A percentile compares a stretch with the other conserved stretches of the same genome.
Evolutionary conservation across 1,140 invertebrate species (phyloP).

Genomic region (Ectropis grisescens): DNA sequence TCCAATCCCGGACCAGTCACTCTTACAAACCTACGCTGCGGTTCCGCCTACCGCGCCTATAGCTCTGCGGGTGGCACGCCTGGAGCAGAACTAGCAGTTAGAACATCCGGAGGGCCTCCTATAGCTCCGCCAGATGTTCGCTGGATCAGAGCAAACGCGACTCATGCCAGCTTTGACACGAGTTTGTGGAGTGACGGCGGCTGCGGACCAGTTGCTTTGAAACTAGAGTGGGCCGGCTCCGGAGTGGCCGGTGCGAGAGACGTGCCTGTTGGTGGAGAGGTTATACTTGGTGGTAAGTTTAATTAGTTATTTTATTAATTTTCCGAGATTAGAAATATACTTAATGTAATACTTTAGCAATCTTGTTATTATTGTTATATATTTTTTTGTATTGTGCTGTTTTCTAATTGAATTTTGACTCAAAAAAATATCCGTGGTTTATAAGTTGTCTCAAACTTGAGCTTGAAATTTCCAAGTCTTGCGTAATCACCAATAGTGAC

Average conservation of each 20-base stretch:
- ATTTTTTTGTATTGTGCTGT: too few species aligned
- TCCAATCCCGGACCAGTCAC: constrained; percentile 44
- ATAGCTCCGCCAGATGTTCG: constrained; percentile 49
- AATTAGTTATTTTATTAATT: too few species aligned
- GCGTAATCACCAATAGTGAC: too few species aligned
- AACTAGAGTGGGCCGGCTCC: constrained; percentile 56
- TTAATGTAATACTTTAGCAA: not conserved
- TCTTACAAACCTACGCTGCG: constrained; percentile 44
- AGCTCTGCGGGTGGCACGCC: constrained; percentile 53
- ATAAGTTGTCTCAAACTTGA: too few species aligned
- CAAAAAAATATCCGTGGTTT: too few species aligned
- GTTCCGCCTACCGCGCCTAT: constrained; percentile 52
- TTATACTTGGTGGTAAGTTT: constrained; percentile 48
- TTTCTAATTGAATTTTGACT: too few species aligned
- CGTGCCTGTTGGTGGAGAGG: constrained; percentile 54
- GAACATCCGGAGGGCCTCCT: constrained; percentile 54
- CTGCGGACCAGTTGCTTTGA: constrained; percentile 56
- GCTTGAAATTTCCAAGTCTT: too few species aligned
- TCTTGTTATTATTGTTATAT: too few species aligned
- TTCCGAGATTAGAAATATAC: not conserved
- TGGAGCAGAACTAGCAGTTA: constrained; percentile 44
- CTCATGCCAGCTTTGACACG: constrained; percentile 51
- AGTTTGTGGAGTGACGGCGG: constrained; percentile 58
- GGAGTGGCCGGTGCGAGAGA: constrained; percentile 45
- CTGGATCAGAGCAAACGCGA: constrained; percentile 61